Base-by-base conservation (phyloP, 1,140 invertebrate species). In the Lineus longissimus region DNA sequence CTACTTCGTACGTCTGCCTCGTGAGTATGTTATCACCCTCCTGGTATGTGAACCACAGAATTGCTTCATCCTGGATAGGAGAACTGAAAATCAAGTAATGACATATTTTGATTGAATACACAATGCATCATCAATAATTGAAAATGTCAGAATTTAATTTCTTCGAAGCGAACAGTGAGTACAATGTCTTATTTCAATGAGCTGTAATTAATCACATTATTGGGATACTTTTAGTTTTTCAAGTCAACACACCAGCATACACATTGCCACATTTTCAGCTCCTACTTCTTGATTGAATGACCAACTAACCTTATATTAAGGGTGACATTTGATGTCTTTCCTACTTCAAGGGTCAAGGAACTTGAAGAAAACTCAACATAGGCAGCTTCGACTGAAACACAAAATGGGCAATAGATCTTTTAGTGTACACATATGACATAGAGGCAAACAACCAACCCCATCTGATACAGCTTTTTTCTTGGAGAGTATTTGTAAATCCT, bases 41-140 rank as follows among this genome's bases (percentile, higher is more conserved):
- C 51, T 74, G 66, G 51, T 76, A 78, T 11, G 72, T 77, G 66
- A 78, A 78, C 9, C 25, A 7, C 7, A 78, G 13, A 17, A 57
- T 27, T 40, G 70, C 68, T 45, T 59, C 65, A 67, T 64, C 64
- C 41, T 58, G 45, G 4, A 75, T n/a, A 17, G 30, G 17, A 4
- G 15, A 36, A 65, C 73, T 75, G 65, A 19, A 66, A 63, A 36
- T 56, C 58, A 54, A 64, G 43, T 47, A 58, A 33, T 31, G 25
- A 23, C 4, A 23, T 27, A 9, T 23, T 43, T 43, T 13, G 19
- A 43, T 19, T 43, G 40, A 43, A 43, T 43, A 43, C 19, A 43
- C 40, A 43, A 19, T 19, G 19, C 11, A 13, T 43, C 40, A 13
- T 19, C 40, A 43, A 43, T 19, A 43, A 19, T 11, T 11, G 40